Evolutionary conservation across 2,113 vertebrate genomes (phyloP).

Genomic region (Cardinalis cardinalis): DNA sequence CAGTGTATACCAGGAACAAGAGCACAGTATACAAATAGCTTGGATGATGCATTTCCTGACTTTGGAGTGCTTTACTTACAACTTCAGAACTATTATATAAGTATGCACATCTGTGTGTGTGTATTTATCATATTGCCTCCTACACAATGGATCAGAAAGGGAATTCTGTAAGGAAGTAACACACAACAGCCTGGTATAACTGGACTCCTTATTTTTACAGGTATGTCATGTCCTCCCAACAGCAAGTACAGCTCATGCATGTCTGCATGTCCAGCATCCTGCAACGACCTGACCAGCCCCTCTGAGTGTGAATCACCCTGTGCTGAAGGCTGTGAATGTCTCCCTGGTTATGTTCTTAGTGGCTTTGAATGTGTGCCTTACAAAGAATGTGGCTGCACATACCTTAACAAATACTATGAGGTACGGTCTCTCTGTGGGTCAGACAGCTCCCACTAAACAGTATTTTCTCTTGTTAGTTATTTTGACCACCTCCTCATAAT

Average conservation of each 20-base stretch:
- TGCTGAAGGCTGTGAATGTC: conserved; percentile 69
- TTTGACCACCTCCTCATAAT: neutral
- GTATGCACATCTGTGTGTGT: neutral
- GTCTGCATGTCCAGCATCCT: conserved; percentile 66
- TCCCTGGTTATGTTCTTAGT: conserved; percentile 65
- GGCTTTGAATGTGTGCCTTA: conserved; percentile 64
- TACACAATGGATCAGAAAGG: neutral
- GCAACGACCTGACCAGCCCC: conserved; percentile 49
- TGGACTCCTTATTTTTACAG: conserved; percentile 8
- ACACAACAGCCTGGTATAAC: neutral
- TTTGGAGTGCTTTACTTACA: neutral
- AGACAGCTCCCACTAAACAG: neutral
- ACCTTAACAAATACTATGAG: conserved; percentile 59
- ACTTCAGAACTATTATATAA: neutral
- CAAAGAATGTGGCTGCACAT: conserved; percentile 64
- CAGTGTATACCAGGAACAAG: neutral
- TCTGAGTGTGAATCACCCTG: conserved; percentile 53
- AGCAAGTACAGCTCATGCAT: conserved; percentile 62
- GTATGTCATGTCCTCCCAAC: conserved; percentile 41
- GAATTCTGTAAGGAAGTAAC: neutral
- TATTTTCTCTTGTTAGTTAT: neutral
- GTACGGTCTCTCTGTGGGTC: neutral
- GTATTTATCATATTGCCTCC: neutral
- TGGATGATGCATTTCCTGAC: neutral
- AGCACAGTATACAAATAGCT: neutral